Percentiles rank a stretch among this genome's conserved stretches.
phyloP scores from a whole-genome alignment of 2,797 vertebrate genomes.

The Aulostomus chinensis region DNA sequence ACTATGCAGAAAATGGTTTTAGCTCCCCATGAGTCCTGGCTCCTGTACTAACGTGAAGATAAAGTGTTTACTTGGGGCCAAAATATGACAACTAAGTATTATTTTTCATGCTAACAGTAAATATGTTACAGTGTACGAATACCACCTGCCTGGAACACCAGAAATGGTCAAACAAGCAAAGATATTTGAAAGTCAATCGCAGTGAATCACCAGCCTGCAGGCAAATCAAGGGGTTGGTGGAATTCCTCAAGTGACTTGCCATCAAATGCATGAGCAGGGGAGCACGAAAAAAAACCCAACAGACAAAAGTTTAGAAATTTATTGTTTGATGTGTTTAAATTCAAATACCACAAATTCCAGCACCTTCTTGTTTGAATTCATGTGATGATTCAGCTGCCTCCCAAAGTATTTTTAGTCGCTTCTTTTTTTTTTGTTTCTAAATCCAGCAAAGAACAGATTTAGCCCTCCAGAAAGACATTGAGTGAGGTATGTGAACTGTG shows the following conservation, averaged over 20 bases:
- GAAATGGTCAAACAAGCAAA: slow-evolving; percentile 3
- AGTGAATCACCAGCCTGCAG: slow-evolving; percentile 13
- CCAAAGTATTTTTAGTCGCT: slow-evolving; percentile 6
- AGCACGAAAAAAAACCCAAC: not conserved
- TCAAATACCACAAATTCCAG: not conserved
- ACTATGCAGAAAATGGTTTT: no score
- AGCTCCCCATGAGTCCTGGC: no score
- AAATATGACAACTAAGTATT: no score
- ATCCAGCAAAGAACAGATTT: slow-evolving; percentile 31
- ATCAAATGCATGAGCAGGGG: slow-evolving; percentile 5
- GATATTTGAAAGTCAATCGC: slow-evolving; percentile 24
- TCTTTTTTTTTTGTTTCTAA: slow-evolving; percentile 40
- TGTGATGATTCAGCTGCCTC: slow-evolving; percentile 1
- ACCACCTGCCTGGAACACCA: not conserved
- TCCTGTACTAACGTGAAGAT: no score
- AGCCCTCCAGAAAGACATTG: slow-evolving; percentile 34
- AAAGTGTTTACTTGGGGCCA: no score
- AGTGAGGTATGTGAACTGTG: slow-evolving; percentile 53
- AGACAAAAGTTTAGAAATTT: not conserved
- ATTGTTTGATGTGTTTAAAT: not conserved
- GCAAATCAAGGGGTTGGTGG: slow-evolving; percentile 1
- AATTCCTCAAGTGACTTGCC: slow-evolving; percentile 6
- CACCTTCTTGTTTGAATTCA: not conserved
- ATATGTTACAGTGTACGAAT: not conserved
- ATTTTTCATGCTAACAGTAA: no score